Conservation (phyloP, 2,113 vertebrate species). For the Aleadryas rufinucha region DNA sequence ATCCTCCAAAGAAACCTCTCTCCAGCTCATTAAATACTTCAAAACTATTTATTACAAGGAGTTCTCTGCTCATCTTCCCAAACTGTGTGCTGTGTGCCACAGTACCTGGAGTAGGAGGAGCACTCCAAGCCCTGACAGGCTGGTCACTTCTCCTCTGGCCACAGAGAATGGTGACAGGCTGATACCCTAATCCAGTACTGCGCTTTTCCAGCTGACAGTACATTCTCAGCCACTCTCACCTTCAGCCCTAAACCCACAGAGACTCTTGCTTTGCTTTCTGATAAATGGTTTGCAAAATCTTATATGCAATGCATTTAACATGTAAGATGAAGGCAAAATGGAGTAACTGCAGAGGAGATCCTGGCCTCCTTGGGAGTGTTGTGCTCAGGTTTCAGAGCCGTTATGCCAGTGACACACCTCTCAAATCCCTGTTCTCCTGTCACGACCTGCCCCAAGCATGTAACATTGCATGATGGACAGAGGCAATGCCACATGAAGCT, state of each 20-base stretch:
- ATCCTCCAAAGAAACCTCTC: not conserved
- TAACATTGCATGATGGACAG: not conserved
- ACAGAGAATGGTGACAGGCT: not conserved
- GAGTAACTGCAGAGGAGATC: not conserved
- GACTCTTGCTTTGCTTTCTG: not conserved
- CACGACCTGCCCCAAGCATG: accelerated
- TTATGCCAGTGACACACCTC: not conserved
- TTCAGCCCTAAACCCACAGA: not conserved
- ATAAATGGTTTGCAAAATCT: not conserved
- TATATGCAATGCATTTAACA: not conserved
- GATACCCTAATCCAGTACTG: not conserved
- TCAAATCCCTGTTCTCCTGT: not conserved
- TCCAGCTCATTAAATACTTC: not conserved
- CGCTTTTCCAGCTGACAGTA: accelerated
- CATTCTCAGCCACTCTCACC: not conserved
- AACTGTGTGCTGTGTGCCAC: not conserved
- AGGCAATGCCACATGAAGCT: not conserved
- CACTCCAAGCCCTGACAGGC: not conserved
- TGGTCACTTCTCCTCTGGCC: not conserved
- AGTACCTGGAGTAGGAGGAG: not conserved
- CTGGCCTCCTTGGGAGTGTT: not conserved
- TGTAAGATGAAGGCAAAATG: not conserved
- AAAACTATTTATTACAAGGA: not conserved
- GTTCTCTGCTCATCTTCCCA: not conserved
- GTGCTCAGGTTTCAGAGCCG: not conserved